Percentiles rank a stretch among this genome's conserved stretches.
phyloP scores from a whole-genome alignment of 2,888 invertebrate species.

The Onchidella celtica region DNA sequence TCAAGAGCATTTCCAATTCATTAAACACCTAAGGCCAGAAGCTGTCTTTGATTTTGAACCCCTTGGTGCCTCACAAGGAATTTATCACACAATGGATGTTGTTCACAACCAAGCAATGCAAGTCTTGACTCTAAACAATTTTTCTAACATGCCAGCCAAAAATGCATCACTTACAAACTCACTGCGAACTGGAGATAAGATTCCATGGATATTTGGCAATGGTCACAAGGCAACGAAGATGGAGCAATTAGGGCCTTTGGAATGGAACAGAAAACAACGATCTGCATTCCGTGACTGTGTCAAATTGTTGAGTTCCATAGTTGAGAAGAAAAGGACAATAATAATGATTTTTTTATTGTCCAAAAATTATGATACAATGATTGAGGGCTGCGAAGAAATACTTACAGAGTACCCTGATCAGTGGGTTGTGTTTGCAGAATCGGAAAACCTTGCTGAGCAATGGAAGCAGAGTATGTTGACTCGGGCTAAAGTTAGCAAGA shows the following conservation, averaged over 20 bases:
- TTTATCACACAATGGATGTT: constrained; percentile 31
- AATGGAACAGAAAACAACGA: constrained; percentile 62
- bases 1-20: constrained; percentile 50
- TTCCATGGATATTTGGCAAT: constrained; percentile 64
- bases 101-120: neutral
- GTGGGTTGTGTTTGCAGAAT: constrained; percentile 62
- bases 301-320: constrained; percentile 53
- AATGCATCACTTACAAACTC: neutral
- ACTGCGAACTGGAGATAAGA: neutral
- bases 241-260: constrained; percentile 42
- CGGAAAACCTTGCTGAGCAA: constrained; percentile 54
- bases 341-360: constrained; percentile 62
- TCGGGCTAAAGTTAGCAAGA: constrained; percentile 51
- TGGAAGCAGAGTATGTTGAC: constrained; percentile 54
- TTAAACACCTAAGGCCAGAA: constrained; percentile 54
- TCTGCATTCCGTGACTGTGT: constrained; percentile 58
- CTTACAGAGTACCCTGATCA: constrained; percentile 59
- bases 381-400: constrained; percentile 61
- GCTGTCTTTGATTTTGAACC: constrained; percentile 60
- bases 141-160: neutral
- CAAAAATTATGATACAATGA: constrained; percentile 57
- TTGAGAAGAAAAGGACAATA: constrained; percentile 53
- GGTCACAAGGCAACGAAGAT: constrained; percentile 56
- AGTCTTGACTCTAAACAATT: neutral
- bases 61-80: constrained; percentile 37